phyloP scores from a whole-genome alignment of 2,113 vertebrate species.

The Oncorhynchus clarkii region DNA sequence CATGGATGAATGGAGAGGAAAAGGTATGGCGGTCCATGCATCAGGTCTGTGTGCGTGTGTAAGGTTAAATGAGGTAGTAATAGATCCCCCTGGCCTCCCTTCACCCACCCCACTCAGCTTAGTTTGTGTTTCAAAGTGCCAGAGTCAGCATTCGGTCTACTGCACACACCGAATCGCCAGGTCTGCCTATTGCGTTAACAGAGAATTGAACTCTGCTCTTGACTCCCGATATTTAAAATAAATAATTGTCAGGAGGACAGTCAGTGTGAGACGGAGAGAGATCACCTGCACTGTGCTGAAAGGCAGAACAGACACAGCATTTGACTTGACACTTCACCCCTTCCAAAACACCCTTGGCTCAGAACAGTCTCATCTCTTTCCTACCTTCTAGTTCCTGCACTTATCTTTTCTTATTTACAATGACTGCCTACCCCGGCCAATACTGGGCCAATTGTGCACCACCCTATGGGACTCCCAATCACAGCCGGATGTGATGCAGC shows the following conservation, averaged over 20 bases:
- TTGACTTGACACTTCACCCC: background rate
- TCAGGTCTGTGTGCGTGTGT: background rate
- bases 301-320: background rate
- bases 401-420: too few relatives aligned
- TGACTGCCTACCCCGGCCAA: too few relatives aligned
- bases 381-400: too few relatives aligned
- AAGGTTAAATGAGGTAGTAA: background rate
- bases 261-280: background rate
- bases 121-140: background rate
- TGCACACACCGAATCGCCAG: background rate
- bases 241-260: background rate
- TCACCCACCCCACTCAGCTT: background rate
- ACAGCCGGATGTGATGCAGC: too few relatives aligned
- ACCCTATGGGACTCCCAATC: too few relatives aligned
- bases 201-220: too few relatives aligned
- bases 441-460: too few relatives aligned
- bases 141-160: background rate
- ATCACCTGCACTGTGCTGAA: conserved; percentile 9
- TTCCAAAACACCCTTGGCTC: too few relatives aligned
- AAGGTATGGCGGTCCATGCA: too few relatives aligned
- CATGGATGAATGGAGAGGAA: too few relatives aligned
- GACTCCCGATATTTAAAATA: too few relatives aligned
- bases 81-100: background rate
- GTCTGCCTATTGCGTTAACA: background rate
- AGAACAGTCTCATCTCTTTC: too few relatives aligned